Conservation (phyloP, 2,888 invertebrate species). For the Lucinisca nassula region DNA sequence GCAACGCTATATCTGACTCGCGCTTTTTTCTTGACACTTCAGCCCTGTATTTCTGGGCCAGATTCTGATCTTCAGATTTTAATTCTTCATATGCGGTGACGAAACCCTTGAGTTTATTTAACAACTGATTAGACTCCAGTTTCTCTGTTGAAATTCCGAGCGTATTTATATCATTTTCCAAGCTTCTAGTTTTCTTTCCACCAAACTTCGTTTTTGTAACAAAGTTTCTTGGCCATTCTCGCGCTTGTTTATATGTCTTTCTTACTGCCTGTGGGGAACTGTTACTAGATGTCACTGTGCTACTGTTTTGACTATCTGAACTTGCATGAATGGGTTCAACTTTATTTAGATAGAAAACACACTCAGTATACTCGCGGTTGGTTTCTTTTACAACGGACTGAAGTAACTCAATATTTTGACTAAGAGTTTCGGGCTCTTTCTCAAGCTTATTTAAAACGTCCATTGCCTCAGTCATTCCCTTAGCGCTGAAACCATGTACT, state of each 20-base stretch:
- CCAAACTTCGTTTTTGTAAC: conserved; percentile 30
- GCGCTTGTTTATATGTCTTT: conserved; percentile 24
- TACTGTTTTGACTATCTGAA: not conserved
- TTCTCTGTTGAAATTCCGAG: conserved; percentile 25
- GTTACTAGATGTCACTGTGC: not conserved
- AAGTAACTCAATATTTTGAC: conserved; percentile 57
- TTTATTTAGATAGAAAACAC: conserved; percentile 68
- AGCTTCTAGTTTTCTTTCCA: conserved; percentile 36
- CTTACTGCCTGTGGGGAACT: conserved; percentile 33
- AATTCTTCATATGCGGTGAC: conserved; percentile 57
- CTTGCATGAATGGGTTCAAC: conserved; percentile 26
- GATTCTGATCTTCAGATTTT: conserved; percentile 52
- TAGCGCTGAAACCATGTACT: conserved; percentile 66
- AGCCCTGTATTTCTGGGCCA: conserved; percentile 57
- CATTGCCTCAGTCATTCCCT: conserved; percentile 66
- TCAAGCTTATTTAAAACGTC: conserved; percentile 55
- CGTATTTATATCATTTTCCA: conserved; percentile 38
- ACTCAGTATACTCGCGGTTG: conserved; percentile 72
- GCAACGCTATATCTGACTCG: conserved; percentile 61
- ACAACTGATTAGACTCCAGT: conserved; percentile 56
- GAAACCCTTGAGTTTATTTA: conserved; percentile 54
- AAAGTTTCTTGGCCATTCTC: conserved; percentile 61
- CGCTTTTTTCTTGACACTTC: conserved; percentile 66
- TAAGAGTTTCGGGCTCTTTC: conserved; percentile 36
- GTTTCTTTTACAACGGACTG: conserved; percentile 62